Conservation (phyloP, 2,797 vertebrate genomes). For the Hoplostethus mediterraneus region DNA sequence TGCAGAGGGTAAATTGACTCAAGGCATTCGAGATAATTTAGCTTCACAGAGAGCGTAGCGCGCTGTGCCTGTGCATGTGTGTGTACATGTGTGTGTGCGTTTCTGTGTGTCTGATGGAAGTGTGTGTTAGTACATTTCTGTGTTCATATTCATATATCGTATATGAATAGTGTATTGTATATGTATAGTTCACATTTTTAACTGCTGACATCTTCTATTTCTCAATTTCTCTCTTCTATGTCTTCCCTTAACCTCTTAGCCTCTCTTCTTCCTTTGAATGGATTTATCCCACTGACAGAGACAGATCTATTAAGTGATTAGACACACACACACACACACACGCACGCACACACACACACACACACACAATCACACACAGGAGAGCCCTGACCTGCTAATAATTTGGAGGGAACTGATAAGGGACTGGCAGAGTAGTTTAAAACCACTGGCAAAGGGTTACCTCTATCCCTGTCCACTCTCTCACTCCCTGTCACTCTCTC, state of each 20-base stretch:
- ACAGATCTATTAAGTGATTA: slow-evolving; percentile 40
- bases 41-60: not conserved
- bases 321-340: too few relatives aligned
- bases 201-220: slow-evolving; percentile 13
- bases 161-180: slow-evolving; percentile 14
- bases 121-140: slow-evolving; percentile 4
- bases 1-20: slow-evolving; percentile 25
- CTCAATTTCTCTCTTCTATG: not conserved
- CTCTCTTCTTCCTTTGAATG: slow-evolving; percentile 15
- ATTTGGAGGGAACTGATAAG: too few relatives aligned
- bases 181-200: slow-evolving; percentile 24
- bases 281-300: slow-evolving; percentile 25
- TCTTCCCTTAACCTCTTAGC: not conserved
- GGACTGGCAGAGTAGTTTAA: too few relatives aligned
- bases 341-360: too few relatives aligned
- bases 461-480: not conserved
- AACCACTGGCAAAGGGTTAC: too few relatives aligned
- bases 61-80: slow-evolving; percentile 6
- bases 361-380: too few relatives aligned
- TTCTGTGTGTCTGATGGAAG: slow-evolving; percentile 1
- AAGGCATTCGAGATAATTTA: slow-evolving; percentile 36
- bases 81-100: slow-evolving; percentile 16
- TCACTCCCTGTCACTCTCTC: not conserved
- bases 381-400: too few relatives aligned
- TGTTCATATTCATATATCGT: not conserved